Base-by-base conservation (phyloP, 2,797 vertebrate genomes). In the Sebastes nivosus region DNA sequence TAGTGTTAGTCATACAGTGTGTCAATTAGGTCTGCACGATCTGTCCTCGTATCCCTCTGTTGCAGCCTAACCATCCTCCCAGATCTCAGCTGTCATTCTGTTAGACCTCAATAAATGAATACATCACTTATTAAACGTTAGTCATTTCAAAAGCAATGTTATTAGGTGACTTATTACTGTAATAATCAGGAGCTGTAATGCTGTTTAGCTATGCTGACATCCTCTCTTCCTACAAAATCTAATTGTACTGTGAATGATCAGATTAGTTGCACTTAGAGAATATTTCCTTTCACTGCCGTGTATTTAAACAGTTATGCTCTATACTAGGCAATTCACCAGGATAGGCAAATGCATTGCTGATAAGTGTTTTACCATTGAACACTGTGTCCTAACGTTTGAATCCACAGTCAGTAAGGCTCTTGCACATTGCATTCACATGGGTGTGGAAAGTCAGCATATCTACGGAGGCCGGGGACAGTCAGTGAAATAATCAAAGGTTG, bases 381-480 rank as follows among this genome's bases (percentile, higher is more conserved):
- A 14, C 8, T 59, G 25, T 50, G 77, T 80, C 59, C 78, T 89
- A 74, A 87, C 84, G 73, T 80, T 72, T 89, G 80, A 55, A 87
- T 87, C 87, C 82, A 83, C 83, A 81, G 83, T 77, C 81, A 85
- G 63, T 85, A 79, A 87, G 57, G 67, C 81, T 79, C 64, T 78
- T 78, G 20, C 52, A 29, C 60, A 72, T 75, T 81, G 55, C 46
- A 34, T 77, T 81, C 75, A 88, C 73, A 59, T 54, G 29, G 60
- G 38, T 25, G 1, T 2, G 6, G 16, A 34, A 0, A 16, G 24
- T 67, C 77, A 59, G 59, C 52, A 20, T n/a, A 27, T 69, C 36
- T 10, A 59, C 52, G 30, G 61, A 68, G 75, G 25, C 25, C 1
- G 14, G 65, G 58, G 25, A 60, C 18, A 50, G 29, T 50, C 34